These are phyloP conservation scores for Rhabdornis inornatus DNA, from an alignment of 2,113 vertebrate species.

Conservation along the genomic window DNA sequence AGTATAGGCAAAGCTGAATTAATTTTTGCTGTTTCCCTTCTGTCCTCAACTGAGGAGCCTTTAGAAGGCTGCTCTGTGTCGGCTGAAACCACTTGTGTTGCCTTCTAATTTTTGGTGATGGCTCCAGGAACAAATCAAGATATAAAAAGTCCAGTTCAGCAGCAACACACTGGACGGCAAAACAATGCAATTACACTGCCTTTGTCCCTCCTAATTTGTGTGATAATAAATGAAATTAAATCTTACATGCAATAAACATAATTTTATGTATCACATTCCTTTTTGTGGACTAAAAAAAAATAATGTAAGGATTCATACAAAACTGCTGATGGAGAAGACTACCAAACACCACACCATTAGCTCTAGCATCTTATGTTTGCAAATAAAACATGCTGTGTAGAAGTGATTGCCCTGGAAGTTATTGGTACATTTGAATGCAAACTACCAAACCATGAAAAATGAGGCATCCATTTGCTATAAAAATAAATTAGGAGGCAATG, in stretches of 20 bases:
- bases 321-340: conserved; percentile 54
- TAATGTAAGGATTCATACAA: not conserved
- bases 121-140: not conserved
- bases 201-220: not conserved
- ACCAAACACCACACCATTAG: conserved; percentile 55
- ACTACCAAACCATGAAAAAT: conserved; percentile 72
- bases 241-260: not conserved
- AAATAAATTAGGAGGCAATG: conserved; percentile 69
- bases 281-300: not conserved
- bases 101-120: not conserved
- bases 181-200: not conserved
- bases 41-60: not conserved
- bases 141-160: not conserved
- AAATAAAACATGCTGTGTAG: conserved; percentile 42
- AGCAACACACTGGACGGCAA: not conserved
- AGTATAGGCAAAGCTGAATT: not conserved
- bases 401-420: conserved; percentile 61
- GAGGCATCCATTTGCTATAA: conserved; percentile 65
- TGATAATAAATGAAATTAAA: not conserved
- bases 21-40: not conserved
- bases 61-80: not conserved
- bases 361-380: conserved; percentile 20
- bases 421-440: conserved; percentile 71
- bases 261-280: not conserved
- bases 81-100: not conserved